Conservation (phyloP, 2,797 vertebrate genomes). For the Neosilurus mollespiculum region DNA sequence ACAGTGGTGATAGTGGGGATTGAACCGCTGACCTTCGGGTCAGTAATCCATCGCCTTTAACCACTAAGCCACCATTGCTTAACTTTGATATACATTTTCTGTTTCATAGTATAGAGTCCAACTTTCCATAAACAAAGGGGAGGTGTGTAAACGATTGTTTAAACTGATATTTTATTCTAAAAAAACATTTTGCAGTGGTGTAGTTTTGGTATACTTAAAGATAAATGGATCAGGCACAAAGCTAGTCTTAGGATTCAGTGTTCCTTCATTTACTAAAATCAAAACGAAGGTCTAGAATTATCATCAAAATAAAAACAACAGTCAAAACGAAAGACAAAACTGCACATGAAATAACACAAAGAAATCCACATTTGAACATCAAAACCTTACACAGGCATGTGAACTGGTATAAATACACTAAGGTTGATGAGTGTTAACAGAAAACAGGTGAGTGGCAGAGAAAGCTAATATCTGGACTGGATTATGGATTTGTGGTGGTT, state of each 20-base stretch:
- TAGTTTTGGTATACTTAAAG: neutral
- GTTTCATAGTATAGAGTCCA: neutral
- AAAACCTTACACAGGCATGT: neutral
- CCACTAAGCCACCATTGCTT: no score
- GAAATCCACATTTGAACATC: neutral
- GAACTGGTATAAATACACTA: neutral
- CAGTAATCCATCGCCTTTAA: no score
- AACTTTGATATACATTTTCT: neutral
- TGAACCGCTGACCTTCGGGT: no score
- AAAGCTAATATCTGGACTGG: constrained; percentile 8
- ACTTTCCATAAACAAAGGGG: neutral
- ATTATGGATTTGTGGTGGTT: neutral
- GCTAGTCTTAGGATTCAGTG: neutral
- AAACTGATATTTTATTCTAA: neutral
- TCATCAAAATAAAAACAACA: neutral
- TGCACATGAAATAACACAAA: neutral
- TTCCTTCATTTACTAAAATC: neutral
- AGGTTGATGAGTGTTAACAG: neutral
- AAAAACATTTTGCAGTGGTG: neutral
- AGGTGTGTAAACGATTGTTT: neutral
- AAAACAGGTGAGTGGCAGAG: neutral
- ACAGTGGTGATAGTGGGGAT: no score
- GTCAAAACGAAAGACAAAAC: neutral
- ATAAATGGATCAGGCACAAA: neutral
- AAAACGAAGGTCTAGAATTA: neutral